A percentile compares a stretch with the other conserved stretches of the same genome.
phyloP scores from a whole-genome alignment of 2,797 vertebrate species.

The Florisuga fusca region DNA sequence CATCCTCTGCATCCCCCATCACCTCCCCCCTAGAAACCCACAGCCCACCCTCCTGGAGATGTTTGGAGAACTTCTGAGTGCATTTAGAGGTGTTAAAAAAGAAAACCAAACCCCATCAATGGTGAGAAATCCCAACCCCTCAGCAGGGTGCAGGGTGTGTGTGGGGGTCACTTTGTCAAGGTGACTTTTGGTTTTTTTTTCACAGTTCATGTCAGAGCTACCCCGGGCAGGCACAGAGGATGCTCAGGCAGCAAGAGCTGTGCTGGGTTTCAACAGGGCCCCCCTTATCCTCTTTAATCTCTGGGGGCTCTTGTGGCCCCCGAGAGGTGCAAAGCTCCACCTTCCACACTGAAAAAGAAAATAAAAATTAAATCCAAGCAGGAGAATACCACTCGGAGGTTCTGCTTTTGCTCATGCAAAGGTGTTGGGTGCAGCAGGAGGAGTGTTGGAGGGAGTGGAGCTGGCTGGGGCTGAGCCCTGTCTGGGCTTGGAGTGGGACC shows the following conservation, averaged over 20 bases:
- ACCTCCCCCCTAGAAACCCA: not conserved
- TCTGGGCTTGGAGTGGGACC: not conserved
- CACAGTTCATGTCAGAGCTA: too few relatives aligned
- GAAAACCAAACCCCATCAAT: not conserved
- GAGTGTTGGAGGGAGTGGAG: not conserved
- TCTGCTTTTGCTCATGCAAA: too few relatives aligned
- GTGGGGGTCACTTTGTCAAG: too few relatives aligned
- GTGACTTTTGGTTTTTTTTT: too few relatives aligned
- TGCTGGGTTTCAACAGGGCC: not conserved
- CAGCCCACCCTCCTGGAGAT: not conserved
- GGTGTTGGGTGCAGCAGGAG: not conserved
- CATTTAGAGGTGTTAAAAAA: constrained; percentile 48
- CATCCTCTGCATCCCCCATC: fast-evolving
- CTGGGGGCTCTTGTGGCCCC: not conserved
- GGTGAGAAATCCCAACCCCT: not conserved
- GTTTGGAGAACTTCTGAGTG: not conserved
- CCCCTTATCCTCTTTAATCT: not conserved
- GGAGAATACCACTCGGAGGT: not conserved
- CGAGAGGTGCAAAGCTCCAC: not conserved
- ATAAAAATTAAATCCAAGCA: not conserved
- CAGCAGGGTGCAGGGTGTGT: not conserved
- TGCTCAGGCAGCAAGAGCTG: not conserved
- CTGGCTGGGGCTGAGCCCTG: not conserved
- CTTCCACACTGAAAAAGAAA: not conserved
- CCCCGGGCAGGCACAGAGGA: not conserved